Evolutionary conservation across 64 coral and sea anemone genomes (phyloP).

Genomic region (Acropora tenuis): DNA sequence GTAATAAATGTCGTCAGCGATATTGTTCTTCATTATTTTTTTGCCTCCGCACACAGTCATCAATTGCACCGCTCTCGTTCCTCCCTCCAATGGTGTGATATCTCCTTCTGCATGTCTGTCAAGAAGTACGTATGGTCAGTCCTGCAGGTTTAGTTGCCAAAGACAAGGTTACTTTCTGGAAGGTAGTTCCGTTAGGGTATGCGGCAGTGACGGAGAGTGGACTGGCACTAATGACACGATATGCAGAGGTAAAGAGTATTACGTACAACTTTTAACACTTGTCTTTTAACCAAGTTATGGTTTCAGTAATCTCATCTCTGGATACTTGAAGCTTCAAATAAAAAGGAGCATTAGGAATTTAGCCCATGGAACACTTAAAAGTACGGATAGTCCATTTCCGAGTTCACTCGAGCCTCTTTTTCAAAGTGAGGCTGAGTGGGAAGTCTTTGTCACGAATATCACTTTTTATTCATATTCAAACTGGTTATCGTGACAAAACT

Average conservation of each 20-base stretch:
- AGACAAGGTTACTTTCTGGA: slow-evolving; percentile 15
- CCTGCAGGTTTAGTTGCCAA: slow-evolving; percentile 37
- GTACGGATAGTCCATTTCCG: no score
- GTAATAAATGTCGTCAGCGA: no score
- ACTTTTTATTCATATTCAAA: no score
- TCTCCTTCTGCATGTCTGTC: slow-evolving; percentile 8
- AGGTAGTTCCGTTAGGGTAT: slow-evolving; percentile 8
- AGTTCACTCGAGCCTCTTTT: no score
- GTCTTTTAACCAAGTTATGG: background rate
- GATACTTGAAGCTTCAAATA: background rate
- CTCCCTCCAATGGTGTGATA: background rate
- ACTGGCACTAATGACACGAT: slow-evolving; percentile 37
- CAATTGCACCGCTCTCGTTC: slow-evolving; percentile 24
- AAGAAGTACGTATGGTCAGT: background rate
- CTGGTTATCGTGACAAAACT: no score
- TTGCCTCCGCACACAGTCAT: background rate
- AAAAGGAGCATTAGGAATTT: background rate
- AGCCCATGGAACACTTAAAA: background rate
- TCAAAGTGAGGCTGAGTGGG: no score
- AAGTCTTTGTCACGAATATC: no score
- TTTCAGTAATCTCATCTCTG: background rate
- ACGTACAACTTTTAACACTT: background rate
- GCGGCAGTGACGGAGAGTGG: slow-evolving; percentile 36
- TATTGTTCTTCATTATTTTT: background rate
- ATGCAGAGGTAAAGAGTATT: slow-evolving; percentile 41